Percentiles rank a stretch among this genome's conserved stretches.
phyloP scores from a whole-genome alignment of 2,888 invertebrate species.

The Eledona agricola region DNA sequence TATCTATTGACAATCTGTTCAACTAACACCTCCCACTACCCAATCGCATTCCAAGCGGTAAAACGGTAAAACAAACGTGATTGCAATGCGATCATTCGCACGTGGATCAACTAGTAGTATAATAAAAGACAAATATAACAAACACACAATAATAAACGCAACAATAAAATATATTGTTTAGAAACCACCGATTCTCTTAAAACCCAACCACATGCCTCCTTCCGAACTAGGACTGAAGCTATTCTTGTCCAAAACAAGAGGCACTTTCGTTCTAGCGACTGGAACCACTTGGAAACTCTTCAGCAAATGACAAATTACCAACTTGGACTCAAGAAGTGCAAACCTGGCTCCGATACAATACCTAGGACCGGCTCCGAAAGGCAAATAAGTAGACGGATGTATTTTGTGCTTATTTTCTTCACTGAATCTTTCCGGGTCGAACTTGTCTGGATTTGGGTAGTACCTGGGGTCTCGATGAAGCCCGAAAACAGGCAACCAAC shows the following conservation, averaged over 20 bases:
- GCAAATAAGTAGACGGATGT: neutral
- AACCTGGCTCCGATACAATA: slow-evolving; percentile 62
- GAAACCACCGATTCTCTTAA: slow-evolving; percentile 31
- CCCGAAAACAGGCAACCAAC: slow-evolving; percentile 51
- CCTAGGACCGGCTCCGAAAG: neutral
- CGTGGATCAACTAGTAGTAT: no score
- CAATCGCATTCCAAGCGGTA: no score
- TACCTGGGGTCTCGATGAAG: no score
- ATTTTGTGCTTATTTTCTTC: slow-evolving; percentile 1
- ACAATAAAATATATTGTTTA: no score
- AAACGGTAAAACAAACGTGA: no score
- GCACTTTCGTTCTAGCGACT: slow-evolving; percentile 45
- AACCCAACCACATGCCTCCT: slow-evolving; percentile 49
- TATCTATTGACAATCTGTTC: no score
- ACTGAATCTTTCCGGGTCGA: slow-evolving; percentile 1
- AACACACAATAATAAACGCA: no score
- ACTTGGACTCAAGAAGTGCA: slow-evolving; percentile 48
- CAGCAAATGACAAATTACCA: slow-evolving; percentile 44
- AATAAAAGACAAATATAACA: no score
- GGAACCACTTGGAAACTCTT: slow-evolving; percentile 44
- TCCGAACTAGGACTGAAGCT: slow-evolving; percentile 43
- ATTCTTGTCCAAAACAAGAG: slow-evolving; percentile 37
- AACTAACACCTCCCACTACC: no score
- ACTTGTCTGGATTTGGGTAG: slow-evolving; percentile 1
- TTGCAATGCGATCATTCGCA: no score